phyloP scores from a whole-genome alignment of 92 coral and sea anemone genomes.

The Actinostola sp. region DNA sequence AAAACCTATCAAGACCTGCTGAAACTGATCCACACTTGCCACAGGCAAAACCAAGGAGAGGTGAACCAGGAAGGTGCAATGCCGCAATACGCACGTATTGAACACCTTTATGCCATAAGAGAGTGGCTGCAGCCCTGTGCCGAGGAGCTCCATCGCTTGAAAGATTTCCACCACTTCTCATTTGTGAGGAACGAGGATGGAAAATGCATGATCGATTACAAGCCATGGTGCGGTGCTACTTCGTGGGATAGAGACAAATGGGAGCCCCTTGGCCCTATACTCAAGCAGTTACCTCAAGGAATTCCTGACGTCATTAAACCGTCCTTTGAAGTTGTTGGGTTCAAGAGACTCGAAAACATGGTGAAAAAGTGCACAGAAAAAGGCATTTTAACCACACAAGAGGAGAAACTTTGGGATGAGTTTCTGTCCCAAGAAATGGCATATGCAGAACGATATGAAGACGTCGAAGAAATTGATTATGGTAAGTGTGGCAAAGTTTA shows the following conservation, averaged over 20 bases:
- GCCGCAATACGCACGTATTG: constrained; percentile 41
- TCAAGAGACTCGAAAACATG: constrained; percentile 39
- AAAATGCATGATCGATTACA: constrained; percentile 10
- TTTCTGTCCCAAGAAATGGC: constrained; percentile 34
- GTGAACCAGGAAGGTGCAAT: constrained; percentile 50
- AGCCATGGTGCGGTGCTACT: constrained; percentile 29
- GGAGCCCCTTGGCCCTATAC: constrained; percentile 2
- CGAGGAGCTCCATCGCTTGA: constrained; percentile 31
- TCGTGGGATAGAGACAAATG: not conserved
- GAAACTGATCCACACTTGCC: constrained; percentile 36
- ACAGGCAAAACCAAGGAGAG: constrained; percentile 56
- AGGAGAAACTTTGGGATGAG: constrained; percentile 32
- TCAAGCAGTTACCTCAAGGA: constrained; percentile 21
- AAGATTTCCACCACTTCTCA: constrained; percentile 43
- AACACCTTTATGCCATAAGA: constrained; percentile 48
- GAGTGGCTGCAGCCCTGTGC: constrained; percentile 63
- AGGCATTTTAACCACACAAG: constrained; percentile 30
- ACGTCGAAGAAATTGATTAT: constrained; percentile 32
- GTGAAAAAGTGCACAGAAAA: constrained; percentile 45
- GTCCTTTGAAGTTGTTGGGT: constrained; percentile 38
- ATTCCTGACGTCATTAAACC: constrained; percentile 54
- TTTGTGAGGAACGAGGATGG: constrained; percentile 42
- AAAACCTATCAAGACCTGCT: constrained; percentile 57
- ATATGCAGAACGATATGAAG: constrained; percentile 16
- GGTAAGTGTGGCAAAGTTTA: too few relatives aligned